phyloP scores from a whole-genome alignment of 1,140 invertebrate genomes.

The Drosophila leontia region DNA sequence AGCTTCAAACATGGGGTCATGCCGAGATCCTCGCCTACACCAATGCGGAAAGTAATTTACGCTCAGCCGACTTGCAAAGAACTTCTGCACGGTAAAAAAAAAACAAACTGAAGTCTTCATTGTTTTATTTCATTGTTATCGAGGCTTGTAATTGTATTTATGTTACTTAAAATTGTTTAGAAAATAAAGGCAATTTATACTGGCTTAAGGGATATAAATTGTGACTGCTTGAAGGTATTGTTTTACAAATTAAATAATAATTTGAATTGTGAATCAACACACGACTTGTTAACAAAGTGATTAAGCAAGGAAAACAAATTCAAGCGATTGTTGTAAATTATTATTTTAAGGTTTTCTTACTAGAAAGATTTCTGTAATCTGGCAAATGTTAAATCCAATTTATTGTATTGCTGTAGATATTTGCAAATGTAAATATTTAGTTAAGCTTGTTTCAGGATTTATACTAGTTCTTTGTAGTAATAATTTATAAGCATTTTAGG shows the following conservation, averaged over 20 bases:
- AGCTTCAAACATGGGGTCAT: constrained; percentile 56
- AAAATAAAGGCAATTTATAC: background rate
- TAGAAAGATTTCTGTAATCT: background rate
- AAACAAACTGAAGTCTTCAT: background rate
- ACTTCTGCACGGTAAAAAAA: constrained; percentile 26
- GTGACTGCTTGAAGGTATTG: background rate
- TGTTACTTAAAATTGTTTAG: background rate
- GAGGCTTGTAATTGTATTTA: background rate
- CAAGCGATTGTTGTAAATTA: background rate
- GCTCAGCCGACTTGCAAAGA: constrained; percentile 53
- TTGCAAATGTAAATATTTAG: background rate
- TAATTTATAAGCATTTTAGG: background rate
- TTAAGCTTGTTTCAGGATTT: background rate
- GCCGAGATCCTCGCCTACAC: constrained; percentile 17
- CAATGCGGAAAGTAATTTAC: constrained; percentile 71
- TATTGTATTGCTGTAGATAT: background rate
- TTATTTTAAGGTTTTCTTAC: background rate
- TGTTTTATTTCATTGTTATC: background rate
- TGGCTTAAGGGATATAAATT: background rate
- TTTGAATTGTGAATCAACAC: background rate
- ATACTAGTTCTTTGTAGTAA: background rate
- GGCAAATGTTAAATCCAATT: too few relatives aligned
- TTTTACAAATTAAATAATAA: background rate
- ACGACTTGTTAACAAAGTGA: background rate
- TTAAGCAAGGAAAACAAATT: background rate